Conservation (phyloP, 2,797 vertebrate species). For the Hydrophis major region DNA sequence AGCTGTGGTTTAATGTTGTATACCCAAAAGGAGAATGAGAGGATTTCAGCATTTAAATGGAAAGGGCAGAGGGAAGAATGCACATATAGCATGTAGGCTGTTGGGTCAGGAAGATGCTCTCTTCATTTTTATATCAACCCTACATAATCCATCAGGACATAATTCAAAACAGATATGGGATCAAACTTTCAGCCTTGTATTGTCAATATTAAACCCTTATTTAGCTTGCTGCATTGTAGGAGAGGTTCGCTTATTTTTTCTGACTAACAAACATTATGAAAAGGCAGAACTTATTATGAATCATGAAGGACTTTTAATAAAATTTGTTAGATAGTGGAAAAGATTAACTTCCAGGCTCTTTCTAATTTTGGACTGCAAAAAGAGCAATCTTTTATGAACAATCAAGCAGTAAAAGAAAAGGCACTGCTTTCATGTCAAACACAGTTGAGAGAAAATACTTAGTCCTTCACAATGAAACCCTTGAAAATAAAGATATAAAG, state of each 20-base stretch:
- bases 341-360: background rate
- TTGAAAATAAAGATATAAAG: background rate
- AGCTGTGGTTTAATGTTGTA: background rate
- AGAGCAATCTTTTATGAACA: background rate
- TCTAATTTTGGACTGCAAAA: background rate
- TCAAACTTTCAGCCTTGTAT: background rate
- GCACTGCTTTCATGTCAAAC: background rate
- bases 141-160: background rate
- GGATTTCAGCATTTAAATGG: background rate
- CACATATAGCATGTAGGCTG: background rate
- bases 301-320: background rate
- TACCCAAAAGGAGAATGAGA: background rate
- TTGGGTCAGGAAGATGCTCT: background rate
- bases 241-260: background rate
- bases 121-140: background rate
- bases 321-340: accelerated
- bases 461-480: background rate
- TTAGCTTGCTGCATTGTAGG: background rate
- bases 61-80: background rate
- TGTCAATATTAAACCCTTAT: background rate
- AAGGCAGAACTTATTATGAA: background rate
- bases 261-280: background rate
- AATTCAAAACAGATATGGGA: background rate
- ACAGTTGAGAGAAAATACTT: background rate
- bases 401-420: background rate